Evolutionary conservation across 2,888 invertebrate species (phyloP).

Genomic region (Acleris literana): DNA sequence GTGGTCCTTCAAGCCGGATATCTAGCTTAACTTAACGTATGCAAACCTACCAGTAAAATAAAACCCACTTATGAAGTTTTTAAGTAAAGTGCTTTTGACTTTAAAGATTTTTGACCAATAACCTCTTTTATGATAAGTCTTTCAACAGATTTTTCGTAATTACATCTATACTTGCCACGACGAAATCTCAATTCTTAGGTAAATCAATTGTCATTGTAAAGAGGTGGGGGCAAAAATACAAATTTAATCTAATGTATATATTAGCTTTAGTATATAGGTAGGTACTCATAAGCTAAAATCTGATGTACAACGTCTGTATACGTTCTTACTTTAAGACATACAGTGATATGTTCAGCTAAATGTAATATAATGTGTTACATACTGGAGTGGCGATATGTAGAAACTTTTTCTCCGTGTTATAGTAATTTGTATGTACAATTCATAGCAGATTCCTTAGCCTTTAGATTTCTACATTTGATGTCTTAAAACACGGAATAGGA

Average conservation of each 20-base stretch:
- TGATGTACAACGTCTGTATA: constrained; percentile 83
- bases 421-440: constrained; percentile 20
- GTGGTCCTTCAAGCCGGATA: no score
- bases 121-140: no score
- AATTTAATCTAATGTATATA: constrained; percentile 64
- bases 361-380: constrained; percentile 39
- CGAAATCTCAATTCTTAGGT: constrained; percentile 32
- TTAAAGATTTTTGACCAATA: no score
- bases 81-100: no score
- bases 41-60: no score
- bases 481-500: constrained; percentile 27
- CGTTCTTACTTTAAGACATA: constrained; percentile 68
- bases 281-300: constrained; percentile 71
- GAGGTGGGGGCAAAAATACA: constrained; percentile 39
- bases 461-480: constrained; percentile 32
- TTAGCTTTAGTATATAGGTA: constrained; percentile 56
- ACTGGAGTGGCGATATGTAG: constrained; percentile 39
- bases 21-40: no score
- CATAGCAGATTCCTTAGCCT: constrained; percentile 24
- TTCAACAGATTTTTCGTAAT: constrained; percentile 15
- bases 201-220: constrained; percentile 31
- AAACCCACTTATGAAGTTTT: no score
- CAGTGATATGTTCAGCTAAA: constrained; percentile 46
- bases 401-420: constrained; percentile 9
- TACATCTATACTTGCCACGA: constrained; percentile 33